Conservation (phyloP, 1,140 invertebrate genomes). For the Planococcus citri region DNA sequence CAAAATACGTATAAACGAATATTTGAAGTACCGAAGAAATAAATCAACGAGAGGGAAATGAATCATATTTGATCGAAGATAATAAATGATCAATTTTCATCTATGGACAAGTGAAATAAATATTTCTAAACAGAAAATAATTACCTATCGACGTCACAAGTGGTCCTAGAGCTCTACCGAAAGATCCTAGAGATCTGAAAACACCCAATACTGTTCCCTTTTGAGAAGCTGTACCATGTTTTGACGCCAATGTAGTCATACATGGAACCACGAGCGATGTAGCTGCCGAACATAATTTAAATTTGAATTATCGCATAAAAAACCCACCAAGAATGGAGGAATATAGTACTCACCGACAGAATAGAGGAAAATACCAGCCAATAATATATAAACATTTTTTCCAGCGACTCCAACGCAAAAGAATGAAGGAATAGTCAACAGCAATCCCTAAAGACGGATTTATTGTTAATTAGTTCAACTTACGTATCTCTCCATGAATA, state of each 20-base stretch:
- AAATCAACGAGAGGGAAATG: not conserved
- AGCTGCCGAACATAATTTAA: conserved; percentile 41
- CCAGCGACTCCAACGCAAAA: conserved; percentile 66
- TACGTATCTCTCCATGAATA: not conserved
- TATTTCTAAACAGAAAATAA: too few species aligned
- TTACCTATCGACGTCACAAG: conserved; percentile 65
- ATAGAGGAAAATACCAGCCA: conserved; percentile 73
- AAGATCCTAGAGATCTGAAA: conserved; percentile 82
- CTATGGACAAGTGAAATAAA: too few species aligned
- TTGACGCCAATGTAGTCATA: conserved; percentile 76
- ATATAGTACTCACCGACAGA: conserved; percentile 61
- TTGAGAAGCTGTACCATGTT: conserved; percentile 64
- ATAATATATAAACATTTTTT: conserved; percentile 47
- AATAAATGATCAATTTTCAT: too few species aligned
- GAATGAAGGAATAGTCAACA: conserved; percentile 78
- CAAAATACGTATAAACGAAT: conserved; percentile 21
- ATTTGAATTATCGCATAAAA: conserved; percentile 20
- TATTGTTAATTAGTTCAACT: not conserved
- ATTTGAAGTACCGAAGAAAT: conserved; percentile 17
- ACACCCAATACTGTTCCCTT: conserved; percentile 88
- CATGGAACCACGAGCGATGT: conserved; percentile 91
- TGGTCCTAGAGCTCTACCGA: conserved; percentile 85
- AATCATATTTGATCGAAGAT: conserved; percentile 11
- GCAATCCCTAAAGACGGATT: conserved; percentile 54
- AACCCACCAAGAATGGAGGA: conserved; percentile 13